phyloP scores from a whole-genome alignment of 2,113 vertebrate genomes.

The Cyrtonyx montezumae region DNA sequence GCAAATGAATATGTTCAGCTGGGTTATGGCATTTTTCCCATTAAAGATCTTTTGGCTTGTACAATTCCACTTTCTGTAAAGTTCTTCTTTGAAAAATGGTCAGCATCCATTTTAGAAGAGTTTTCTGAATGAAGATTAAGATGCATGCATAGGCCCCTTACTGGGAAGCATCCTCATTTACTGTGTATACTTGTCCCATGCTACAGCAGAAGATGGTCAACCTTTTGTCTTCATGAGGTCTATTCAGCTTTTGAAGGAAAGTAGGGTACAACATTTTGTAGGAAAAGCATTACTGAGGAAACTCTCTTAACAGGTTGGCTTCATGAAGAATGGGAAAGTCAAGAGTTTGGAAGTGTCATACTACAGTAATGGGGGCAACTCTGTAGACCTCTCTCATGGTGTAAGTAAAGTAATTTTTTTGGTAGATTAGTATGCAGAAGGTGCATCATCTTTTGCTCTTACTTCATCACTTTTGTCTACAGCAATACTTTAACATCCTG shows the following conservation, averaged over 20 bases:
- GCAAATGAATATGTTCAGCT: not conserved
- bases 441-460: not conserved
- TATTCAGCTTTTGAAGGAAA: not conserved
- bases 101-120: not conserved
- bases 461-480: not conserved
- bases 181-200: not conserved
- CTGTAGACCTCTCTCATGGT: conserved; percentile 85
- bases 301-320: conserved; percentile 86
- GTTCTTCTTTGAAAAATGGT: not conserved
- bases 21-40: not conserved
- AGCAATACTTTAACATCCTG: not conserved
- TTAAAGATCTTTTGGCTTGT: not conserved
- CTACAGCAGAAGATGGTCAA: not conserved
- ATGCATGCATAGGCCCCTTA: not conserved
- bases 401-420: conserved; percentile 77
- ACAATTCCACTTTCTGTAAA: not conserved
- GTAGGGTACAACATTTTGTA: not conserved
- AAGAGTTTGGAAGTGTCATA: conserved; percentile 87
- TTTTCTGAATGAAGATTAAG: not conserved
- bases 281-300: not conserved
- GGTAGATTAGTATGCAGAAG: not conserved
- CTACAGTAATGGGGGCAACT: conserved; percentile 90
- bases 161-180: not conserved
- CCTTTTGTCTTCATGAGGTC: not conserved
- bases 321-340: conserved; percentile 86